phyloP scores from a whole-genome alignment of 2,113 vertebrate genomes.

The Phyllostomus hastatus region DNA sequence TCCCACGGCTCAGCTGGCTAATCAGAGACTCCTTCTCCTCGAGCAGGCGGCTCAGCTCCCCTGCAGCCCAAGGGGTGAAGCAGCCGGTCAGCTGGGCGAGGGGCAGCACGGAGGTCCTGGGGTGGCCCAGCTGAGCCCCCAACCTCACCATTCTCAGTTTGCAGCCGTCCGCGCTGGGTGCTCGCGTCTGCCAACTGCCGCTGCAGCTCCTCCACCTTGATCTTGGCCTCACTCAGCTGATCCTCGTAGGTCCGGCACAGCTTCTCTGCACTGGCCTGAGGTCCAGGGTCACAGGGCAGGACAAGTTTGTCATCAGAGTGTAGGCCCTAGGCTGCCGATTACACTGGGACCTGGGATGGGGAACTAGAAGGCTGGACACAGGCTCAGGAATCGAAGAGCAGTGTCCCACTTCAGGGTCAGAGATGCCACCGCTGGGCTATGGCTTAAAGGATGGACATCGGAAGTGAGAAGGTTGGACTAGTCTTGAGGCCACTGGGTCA shows the following conservation, averaged over 20 bases:
- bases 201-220: conserved; percentile 91
- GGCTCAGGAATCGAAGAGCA: not conserved
- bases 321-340: not conserved
- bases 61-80: conserved; percentile 71
- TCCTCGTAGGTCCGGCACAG: conserved; percentile 91
- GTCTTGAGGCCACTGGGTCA: not conserved
- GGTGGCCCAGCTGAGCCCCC: not conserved
- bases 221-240: conserved; percentile 91
- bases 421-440: not conserved
- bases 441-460: not conserved
- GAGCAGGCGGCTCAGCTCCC: conserved; percentile 89
- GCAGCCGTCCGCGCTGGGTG: conserved; percentile 85
- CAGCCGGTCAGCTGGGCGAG: accelerated
- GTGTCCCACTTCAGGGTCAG: not conserved
- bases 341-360: not conserved
- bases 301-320: not conserved
- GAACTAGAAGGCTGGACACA: not conserved
- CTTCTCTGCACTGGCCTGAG: conserved; percentile 90
- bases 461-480: not conserved
- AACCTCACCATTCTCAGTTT: conserved; percentile 87
- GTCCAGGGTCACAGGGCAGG: not conserved
- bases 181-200: conserved; percentile 87
- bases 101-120: not conserved
- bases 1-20: conserved; percentile 91
- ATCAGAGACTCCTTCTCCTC: conserved; percentile 92